Evolutionary conservation across 1,140 invertebrate species (phyloP), one percentile per base, ranked within the genome.

Genomic region (Lucilia cuprina): DNA sequence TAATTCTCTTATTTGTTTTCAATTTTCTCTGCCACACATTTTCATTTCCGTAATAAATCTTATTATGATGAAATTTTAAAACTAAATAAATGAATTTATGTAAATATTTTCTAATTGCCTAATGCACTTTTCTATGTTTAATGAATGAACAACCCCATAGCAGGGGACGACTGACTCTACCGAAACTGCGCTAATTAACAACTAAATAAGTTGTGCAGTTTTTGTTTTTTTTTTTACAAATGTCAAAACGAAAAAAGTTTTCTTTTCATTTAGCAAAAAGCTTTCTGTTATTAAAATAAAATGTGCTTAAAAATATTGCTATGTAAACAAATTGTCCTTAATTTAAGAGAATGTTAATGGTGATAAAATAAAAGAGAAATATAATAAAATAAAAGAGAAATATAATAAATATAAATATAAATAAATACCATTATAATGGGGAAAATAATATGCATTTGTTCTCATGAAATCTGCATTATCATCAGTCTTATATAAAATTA

Each of bases 241-340:
- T 7, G 65, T 70, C 65, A 70, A 25, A 10, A 21, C 19, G 3
- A 60, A 12, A 21, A 70, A 70, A 70, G 65, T 19, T 70, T 70
- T 70, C 21, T 19, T 21, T 70, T 70, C 87, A 87, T 89, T 87
- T 86, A 89, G 87, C 85, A 89, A 19, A 70, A 70, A 70, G n/a
- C 65, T 70, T 70, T 70, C 65, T 70, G 5, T 70, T 70, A 19
- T 70, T 70, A 25, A 70, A 8, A 10, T 41, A 10, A 41, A 41
- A 41, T 41, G 41, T 41, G 41, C 41, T 41, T 41, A 5, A 41
- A 10, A 41, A 7, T 21, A 21, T 70, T 70, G 65, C 10, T 25
- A 70, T 70, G 19, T 70, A 25, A 70, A 70, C 4, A 70, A 30
- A 70, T 0, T 70, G 21, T 70, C 65, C 65, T 70, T 70, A 21